Percentiles rank a stretch among this genome's conserved stretches.
Conservation (phyloP, 1,140 invertebrate species). For the Helicoverpa zea region DNA sequence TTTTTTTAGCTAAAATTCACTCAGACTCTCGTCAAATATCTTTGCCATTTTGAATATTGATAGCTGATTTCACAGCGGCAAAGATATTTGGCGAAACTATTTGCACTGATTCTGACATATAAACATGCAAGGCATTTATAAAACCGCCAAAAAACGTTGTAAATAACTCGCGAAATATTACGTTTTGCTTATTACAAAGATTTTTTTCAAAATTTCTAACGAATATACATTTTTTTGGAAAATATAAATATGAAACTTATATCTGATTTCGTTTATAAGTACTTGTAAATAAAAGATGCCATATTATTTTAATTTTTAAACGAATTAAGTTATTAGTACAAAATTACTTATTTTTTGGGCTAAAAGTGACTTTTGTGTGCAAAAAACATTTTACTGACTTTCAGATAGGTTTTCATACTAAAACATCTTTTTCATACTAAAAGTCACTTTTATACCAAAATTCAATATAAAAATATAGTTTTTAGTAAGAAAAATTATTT, state of each 20-base stretch:
- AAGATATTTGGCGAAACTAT: too few relatives aligned
- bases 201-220: background rate
- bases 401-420: background rate
- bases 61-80: too few relatives aligned
- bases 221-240: background rate
- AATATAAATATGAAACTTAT: background rate
- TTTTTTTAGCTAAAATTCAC: too few relatives aligned
- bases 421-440: background rate
- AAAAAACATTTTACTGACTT: background rate
- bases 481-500: background rate
- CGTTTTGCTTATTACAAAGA: background rate
- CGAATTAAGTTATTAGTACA: constrained; percentile 21
- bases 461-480: background rate
- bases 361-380: background rate
- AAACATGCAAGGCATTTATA: too few relatives aligned
- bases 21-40: too few relatives aligned
- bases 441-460: background rate
- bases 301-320: constrained; percentile 25
- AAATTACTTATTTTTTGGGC: background rate
- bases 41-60: too few relatives aligned
- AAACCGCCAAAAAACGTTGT: background rate
- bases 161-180: background rate
- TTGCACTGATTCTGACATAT: too few relatives aligned
- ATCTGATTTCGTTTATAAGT: background rate
- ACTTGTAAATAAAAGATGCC: constrained; percentile 13